Base-by-base conservation (phyloP, 2,888 invertebrate species). In the Pherbina coryleti region DNA sequence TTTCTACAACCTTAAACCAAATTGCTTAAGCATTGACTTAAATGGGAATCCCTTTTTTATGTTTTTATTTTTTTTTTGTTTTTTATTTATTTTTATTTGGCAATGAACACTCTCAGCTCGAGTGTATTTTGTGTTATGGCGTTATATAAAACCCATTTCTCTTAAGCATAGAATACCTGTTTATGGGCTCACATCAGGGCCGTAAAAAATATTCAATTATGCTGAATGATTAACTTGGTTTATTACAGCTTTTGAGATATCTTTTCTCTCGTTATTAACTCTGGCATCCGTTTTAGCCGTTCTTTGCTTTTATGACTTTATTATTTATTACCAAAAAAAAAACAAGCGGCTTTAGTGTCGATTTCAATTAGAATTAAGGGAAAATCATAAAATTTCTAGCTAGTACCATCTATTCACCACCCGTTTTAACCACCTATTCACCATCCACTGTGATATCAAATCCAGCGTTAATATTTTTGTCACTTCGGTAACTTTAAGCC, bases 281-380 rank as follows among this genome's bases (percentile, higher is more conserved):
- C 75, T 55, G 72, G 5, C 25, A 37, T 25, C 44, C 51, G 70
- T 7, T 34, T 34, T 34, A 75, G 19, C 31, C 82, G 79, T 84
- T 84, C 85, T 84, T 84, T 84, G 84, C 84, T 83, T 87, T 86
- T 86, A 86, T 86, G 85, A 85, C 86, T 87, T 86, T 85, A 85
- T 86, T 85, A 86, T 86, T 86, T 87, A 86, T 86, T 85, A 85
- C 84, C 83, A 84, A 82, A 82, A 78, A 44, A 78, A 49, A 67
- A 72, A 60, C 55, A 71, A 7, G 25, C 49, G 28, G 76, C 74
- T 76, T 53, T 75, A 76, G 80, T 81, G 83, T 83, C 84, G 84
- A 86, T 86, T 86, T 86, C 87, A 87, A 86, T 87, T 87, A 86
- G 86, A 87, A 86, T 86, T 86, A 85, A 85, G 85, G 84, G 84